Conservation (phyloP, 2,113 vertebrate species). For the Clarias gariepinus region DNA sequence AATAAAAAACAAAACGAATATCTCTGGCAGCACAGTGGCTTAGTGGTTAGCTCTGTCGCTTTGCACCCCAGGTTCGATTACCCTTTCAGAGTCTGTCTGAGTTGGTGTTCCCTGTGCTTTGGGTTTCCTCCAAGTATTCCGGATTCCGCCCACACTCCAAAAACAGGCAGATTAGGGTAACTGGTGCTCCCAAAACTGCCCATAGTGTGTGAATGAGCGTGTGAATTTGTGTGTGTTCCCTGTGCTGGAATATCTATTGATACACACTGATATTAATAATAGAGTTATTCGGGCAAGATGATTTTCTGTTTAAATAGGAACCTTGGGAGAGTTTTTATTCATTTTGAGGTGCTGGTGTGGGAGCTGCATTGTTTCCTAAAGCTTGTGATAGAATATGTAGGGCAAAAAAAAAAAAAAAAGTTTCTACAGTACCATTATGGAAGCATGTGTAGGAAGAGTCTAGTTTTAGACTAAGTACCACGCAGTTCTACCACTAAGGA, state of each 20-base stretch:
- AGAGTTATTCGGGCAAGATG: not conserved
- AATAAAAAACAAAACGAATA: not conserved
- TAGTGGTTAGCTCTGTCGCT: too few species aligned
- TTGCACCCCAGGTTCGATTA: too few species aligned
- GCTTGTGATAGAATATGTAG: not conserved
- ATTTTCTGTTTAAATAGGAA: not conserved
- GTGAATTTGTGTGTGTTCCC: too few species aligned
- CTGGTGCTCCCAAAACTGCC: too few species aligned
- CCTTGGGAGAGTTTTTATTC: not conserved
- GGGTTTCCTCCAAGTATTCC: too few species aligned
- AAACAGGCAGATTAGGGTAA: too few species aligned
- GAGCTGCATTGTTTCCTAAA: not conserved
- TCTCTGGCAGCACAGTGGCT: not conserved
- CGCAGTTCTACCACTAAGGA: not conserved
- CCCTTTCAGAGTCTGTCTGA: too few species aligned
- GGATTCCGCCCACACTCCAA: too few species aligned
- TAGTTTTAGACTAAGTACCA: not conserved
- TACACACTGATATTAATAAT: not conserved
- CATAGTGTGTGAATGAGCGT: too few species aligned
- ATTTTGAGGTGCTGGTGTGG: not conserved
- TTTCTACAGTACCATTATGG: not conserved
- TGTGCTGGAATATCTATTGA: not conserved
- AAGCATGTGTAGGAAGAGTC: conserved; percentile 11
- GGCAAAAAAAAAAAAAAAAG: not conserved
- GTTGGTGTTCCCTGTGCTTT: too few species aligned